A percentile compares a stretch with the other conserved stretches of the same genome.
Conservation (phyloP, 1,140 invertebrate species). For the Mamestra configurata region DNA sequence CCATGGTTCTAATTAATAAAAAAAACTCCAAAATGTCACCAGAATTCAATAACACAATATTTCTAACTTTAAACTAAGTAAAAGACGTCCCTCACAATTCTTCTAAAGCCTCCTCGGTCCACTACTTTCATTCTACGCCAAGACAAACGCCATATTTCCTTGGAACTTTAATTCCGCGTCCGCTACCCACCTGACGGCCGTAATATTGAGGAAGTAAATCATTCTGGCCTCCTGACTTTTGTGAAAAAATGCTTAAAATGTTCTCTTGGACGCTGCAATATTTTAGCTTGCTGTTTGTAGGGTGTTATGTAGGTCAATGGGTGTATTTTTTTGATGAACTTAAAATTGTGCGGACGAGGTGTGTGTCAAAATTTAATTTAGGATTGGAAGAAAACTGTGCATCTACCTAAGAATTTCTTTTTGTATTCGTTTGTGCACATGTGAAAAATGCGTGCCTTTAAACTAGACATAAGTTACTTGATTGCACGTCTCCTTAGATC, state of each 20-base stretch:
- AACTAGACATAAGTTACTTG: too few species aligned
- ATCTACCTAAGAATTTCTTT: too few species aligned
- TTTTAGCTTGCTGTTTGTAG: slow-evolving; percentile 1
- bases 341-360: neutral
- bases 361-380: too few species aligned
- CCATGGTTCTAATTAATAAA: too few species aligned
- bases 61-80: neutral
- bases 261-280: slow-evolving; percentile 35
- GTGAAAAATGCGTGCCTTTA: too few species aligned
- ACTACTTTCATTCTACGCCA: slow-evolving; percentile 22
- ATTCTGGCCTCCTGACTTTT: slow-evolving; percentile 42
- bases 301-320: slow-evolving; percentile 35
- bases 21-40: too few species aligned
- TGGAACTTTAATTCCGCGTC: slow-evolving; percentile 47
- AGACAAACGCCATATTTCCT: slow-evolving; percentile 46
- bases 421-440: too few species aligned
- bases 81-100: neutral
- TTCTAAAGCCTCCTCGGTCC: slow-evolving; percentile 8
- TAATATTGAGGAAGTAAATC: slow-evolving; percentile 51
- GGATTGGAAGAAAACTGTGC: too few species aligned
- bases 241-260: slow-evolving; percentile 46
- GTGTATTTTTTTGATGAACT: neutral
- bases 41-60: neutral
- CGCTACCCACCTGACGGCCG: slow-evolving; percentile 44
- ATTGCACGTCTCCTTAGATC: too few species aligned